Evolutionary conservation across 2,113 vertebrate genomes (phyloP), one percentile per base, ranked within the genome.

Genomic region (Cheilinus undulatus): DNA sequence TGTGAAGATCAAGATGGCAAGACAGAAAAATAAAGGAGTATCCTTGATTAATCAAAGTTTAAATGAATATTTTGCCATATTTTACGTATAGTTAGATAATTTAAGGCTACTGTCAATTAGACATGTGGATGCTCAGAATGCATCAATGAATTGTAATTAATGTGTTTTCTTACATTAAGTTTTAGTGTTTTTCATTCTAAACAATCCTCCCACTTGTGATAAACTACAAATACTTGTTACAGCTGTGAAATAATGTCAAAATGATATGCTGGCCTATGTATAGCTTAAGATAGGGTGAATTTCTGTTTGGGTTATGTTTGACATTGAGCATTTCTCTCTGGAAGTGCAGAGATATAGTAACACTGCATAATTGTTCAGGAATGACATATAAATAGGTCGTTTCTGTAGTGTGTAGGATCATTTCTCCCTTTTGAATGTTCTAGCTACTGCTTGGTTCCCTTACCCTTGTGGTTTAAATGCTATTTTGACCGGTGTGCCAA

Each of bases 401-500:
- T 82, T 88, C 80, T 72, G 68, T 69, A 80, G 57, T 71, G 60
- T 57, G 68, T 49, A 57, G 63, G 81, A 69, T 83, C 26, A 71
- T 83, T 83, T 66, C 50, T 45, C 82, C 36, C 51, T 76, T 48
- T 36, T 71, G 73, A 70, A 84, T 73, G 67, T 72, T 84, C 38
- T 45, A 77, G 68, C 86, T 78, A 63, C 57, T 38, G 72, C 73
- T 88, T 82, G 70, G 60, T 80, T 82, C 59, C 74, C 65, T 90
- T 81, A 89, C 91, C 88, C 91, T 82, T 62, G 89, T 90, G 88
- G 84, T 88, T 93, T 93, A 68, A 77, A 87, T 73, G 86, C 92
- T 93, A 91, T 93, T 93, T 92, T 89, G 86, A 91, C 90, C 82
- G 80, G 73, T 89, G 91, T 88, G 81, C 89, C 85, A 89, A 71